phyloP scores from a whole-genome alignment of 2,888 invertebrate species.

The Slavum lentiscoides region DNA sequence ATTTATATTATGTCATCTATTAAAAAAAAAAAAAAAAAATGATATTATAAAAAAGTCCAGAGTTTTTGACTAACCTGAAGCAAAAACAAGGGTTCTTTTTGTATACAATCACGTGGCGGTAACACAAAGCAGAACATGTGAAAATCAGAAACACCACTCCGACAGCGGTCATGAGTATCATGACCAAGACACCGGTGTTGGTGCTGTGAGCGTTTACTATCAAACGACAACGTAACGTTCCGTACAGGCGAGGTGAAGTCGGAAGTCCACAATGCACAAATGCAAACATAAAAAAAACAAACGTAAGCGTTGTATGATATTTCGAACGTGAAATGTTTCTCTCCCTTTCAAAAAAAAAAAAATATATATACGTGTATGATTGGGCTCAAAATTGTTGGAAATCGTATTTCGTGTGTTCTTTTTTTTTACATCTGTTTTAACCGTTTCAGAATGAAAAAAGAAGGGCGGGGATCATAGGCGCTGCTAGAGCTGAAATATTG shows the following conservation, averaged over 20 bases:
- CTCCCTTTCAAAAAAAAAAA: too few relatives aligned
- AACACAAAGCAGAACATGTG: conserved; percentile 98
- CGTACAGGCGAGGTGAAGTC: conserved; percentile 48
- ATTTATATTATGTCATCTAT: too few relatives aligned
- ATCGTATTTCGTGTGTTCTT: too few relatives aligned
- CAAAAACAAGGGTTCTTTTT: conserved; percentile 93
- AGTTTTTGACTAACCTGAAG: conserved; percentile 86
- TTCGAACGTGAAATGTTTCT: not conserved
- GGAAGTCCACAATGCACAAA: conserved; percentile 45
- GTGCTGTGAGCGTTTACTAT: conserved; percentile 96
- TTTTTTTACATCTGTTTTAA: too few relatives aligned
- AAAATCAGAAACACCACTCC: conserved; percentile 98
- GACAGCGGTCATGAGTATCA: conserved; percentile 97
- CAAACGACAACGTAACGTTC: conserved; percentile 57
- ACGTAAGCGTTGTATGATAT: conserved; percentile 45
- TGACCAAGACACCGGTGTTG: conserved; percentile 96
- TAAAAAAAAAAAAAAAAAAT: not conserved
- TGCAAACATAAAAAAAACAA: conserved; percentile 43
- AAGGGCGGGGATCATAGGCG: too few relatives aligned
- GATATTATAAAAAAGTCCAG: not conserved
- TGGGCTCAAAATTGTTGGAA: too few relatives aligned
- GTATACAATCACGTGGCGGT: conserved; percentile 99
- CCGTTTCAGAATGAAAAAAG: too few relatives aligned
- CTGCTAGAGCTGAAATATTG: too few relatives aligned
- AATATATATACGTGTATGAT: too few relatives aligned